Evolutionary conservation across 2,113 vertebrate genomes (phyloP), one percentile per base, ranked within the genome.

Genomic region (Piaya cayana): DNA sequence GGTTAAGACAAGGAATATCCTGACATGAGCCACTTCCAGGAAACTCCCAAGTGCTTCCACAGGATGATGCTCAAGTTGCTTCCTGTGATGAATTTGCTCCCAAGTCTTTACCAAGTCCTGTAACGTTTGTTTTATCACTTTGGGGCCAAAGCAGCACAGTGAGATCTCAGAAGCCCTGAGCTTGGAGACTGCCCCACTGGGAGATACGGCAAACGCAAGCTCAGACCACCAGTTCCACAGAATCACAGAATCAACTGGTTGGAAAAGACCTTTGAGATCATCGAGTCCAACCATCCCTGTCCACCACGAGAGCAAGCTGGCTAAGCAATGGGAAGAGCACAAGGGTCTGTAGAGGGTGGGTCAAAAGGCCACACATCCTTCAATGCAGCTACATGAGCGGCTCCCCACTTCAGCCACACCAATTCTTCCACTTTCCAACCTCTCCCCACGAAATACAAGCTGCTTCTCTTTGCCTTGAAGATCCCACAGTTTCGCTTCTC

Each of bases 141-240:
- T 32, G 12, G 52, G n/a, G 39, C 49, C 43, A 18, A 62, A 63
- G 23, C 23, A 56, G 19, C 77, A 13, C 39, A 50, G 19, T 0
- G 2, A 45, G 89, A 74, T 15, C 30, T 15, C 34, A 47, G 74
- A 4, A 59, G 20, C 2, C 3, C 37, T 15, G 53, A 65, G 19
- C 21, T n/a, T 32, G 55, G 63, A 86, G 45, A n/a, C 37, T 19
- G 27, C 23, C 27, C 23, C 0, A n/a, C 55, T 23, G 19, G 68
- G 83, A 59, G 19, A 15, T 0, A 7, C 1, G 2, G 27, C 19
- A 36, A 47, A 56, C 1, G 0, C 30, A 39, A 50, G 34, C 58
- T 53, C 0, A 0, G 20, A 29, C 74, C 49, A 47, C 12, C 58
- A 23, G 36, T 29, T 19, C 19, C 45, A 47, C 9, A 47, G 45